These are phyloP conservation scores for Drosophila pectinifera DNA, from an alignment of 1,140 invertebrate genomes.

Conservation along the genomic window DNA sequence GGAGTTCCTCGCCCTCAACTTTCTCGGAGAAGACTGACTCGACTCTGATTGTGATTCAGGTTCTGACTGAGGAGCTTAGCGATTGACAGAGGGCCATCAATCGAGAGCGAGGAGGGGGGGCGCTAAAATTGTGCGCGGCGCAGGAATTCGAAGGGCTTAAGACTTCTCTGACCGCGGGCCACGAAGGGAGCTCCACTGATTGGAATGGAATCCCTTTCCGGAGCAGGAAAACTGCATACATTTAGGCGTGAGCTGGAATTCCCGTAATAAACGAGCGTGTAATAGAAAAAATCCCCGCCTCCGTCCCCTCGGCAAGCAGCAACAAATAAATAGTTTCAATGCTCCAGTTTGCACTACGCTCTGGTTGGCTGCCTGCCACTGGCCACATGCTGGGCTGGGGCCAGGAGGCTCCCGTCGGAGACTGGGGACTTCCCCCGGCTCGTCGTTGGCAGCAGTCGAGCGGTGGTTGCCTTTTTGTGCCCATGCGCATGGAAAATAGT, in stretches of 20 bases:
- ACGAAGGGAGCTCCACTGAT: constrained; percentile 23
- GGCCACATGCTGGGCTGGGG: constrained; percentile 38
- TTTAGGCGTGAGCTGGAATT: constrained; percentile 67
- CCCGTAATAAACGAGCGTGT: constrained; percentile 80
- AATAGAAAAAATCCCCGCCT: constrained; percentile 67
- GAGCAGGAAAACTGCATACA: constrained; percentile 47
- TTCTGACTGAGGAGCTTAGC: constrained; percentile 66
- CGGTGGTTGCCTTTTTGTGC: constrained; percentile 76
- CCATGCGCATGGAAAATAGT: constrained; percentile 83
- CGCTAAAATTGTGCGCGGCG: constrained; percentile 65
- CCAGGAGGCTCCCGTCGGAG: constrained; percentile 3
- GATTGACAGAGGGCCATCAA: constrained; percentile 78
- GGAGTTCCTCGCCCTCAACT: constrained; percentile 47
- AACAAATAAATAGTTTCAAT: constrained; percentile 82
- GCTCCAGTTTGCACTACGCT: constrained; percentile 76
- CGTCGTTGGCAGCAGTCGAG: constrained; percentile 37
- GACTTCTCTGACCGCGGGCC: constrained; percentile 31
- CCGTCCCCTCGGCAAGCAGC: neutral
- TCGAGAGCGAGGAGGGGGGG: constrained; percentile 30
- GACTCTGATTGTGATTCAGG: constrained; percentile 73
- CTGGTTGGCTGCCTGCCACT: constrained; percentile 76
- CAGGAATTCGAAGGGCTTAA: constrained; percentile 45
- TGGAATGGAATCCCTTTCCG: constrained; percentile 12
- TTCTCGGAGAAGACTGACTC: constrained; percentile 69
- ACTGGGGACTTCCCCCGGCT: constrained; percentile 28